Percentiles rank a stretch among this genome's conserved stretches.
Conservation (phyloP, 2,797 vertebrate species). For the Parotocinclus haroldoi region DNA sequence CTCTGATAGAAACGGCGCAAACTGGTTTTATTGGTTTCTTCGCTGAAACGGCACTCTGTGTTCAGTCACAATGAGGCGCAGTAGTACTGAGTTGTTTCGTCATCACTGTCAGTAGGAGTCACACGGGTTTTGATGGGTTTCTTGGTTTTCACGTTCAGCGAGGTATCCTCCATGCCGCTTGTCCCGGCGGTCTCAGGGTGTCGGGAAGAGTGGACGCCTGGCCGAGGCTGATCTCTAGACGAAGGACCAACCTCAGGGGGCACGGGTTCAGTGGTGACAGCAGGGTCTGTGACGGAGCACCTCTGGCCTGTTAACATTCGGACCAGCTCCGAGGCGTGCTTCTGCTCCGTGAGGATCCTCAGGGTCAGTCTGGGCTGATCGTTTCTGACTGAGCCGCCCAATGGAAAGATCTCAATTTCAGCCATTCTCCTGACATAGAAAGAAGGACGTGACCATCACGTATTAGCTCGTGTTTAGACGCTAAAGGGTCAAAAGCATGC, state of each 20-base stretch:
- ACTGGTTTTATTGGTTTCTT: too few species aligned
- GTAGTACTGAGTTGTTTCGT: background rate
- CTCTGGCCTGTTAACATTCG: slow-evolving; percentile 26
- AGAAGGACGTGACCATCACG: background rate
- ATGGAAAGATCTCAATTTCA: slow-evolving; percentile 43
- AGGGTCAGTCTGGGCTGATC: slow-evolving; percentile 34
- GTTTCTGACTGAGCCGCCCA: background rate
- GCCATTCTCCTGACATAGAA: slow-evolving; percentile 29
- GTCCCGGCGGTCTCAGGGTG: background rate
- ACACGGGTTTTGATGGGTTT: too few species aligned
- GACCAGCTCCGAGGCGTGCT: slow-evolving; percentile 43
- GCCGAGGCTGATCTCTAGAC: background rate
- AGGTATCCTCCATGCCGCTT: background rate
- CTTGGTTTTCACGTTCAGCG: too few species aligned
- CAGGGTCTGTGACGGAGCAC: background rate
- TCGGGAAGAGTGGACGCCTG: background rate
- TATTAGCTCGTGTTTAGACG: too few species aligned
- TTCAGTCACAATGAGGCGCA: background rate
- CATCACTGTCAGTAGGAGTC: too few species aligned
- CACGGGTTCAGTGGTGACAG: background rate
- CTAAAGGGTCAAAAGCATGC: too few species aligned
- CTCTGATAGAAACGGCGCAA: too few species aligned
- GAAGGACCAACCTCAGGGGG: background rate
- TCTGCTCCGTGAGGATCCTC: slow-evolving; percentile 45
- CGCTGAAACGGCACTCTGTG: too few species aligned